Percentiles rank a stretch among this genome's conserved stretches.
Conservation (phyloP, 37 sponge, comb jelly and placozoan species). For the Cladorhizidae sp. region DNA sequence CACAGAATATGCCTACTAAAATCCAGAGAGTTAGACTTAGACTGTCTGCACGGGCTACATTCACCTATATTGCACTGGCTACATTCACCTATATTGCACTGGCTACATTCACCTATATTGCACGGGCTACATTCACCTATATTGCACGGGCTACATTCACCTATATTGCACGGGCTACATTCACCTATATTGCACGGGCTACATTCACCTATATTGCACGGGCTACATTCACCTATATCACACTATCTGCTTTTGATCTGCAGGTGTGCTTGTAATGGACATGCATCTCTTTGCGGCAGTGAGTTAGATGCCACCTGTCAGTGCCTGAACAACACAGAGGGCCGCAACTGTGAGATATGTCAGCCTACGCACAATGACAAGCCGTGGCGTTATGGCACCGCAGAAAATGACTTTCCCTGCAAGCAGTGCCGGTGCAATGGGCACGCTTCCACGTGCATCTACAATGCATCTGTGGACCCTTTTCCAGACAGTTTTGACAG, state of each 20-base stretch:
- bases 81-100: too few relatives aligned
- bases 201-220: too few relatives aligned
- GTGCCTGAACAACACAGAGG: slow-evolving; percentile 76
- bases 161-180: too few relatives aligned
- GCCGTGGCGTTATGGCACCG: slow-evolving; percentile 74
- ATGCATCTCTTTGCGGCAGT: slow-evolving; percentile 53
- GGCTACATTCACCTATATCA: too few relatives aligned
- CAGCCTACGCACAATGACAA: slow-evolving; percentile 83
- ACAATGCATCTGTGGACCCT: slow-evolving; percentile 64
- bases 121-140: too few relatives aligned
- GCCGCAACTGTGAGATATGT: slow-evolving; percentile 65
- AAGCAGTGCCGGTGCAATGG: slow-evolving; percentile 72
- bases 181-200: too few relatives aligned
- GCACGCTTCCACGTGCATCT: slow-evolving; percentile 77
- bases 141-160: too few relatives aligned
- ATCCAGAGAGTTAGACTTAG: too few relatives aligned
- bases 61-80: too few relatives aligned
- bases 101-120: too few relatives aligned
- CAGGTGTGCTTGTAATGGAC: slow-evolving; percentile 83
- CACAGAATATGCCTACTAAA: too few relatives aligned
- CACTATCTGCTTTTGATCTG: neutral
- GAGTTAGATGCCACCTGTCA: slow-evolving; percentile 43
- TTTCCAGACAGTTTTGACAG: slow-evolving; percentile 53
- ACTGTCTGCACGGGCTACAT: too few relatives aligned
- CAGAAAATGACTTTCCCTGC: slow-evolving; percentile 60